Conservation (phyloP, 2,113 vertebrate species). For the Romanogobio albipinnatus region DNA sequence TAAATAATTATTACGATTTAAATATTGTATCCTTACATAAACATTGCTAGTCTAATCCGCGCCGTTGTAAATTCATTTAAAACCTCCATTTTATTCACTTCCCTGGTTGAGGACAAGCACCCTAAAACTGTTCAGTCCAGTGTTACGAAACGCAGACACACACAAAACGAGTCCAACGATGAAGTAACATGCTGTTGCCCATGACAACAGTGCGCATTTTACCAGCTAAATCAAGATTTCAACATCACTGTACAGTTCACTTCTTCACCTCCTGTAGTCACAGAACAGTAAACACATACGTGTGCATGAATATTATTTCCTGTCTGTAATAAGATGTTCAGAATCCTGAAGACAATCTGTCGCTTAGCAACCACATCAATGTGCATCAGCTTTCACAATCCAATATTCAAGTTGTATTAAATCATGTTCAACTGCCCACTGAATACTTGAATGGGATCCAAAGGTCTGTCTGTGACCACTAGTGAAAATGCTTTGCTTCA, state of each 20-base stretch:
- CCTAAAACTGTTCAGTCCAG: neutral
- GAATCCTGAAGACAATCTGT: conserved; percentile 23
- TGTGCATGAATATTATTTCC: neutral
- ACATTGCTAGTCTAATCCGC: neutral
- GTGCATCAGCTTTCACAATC: conserved; percentile 39
- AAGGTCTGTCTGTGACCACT: neutral
- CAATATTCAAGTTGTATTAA: neutral
- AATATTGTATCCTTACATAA: neutral
- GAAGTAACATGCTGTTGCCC: conserved; percentile 4
- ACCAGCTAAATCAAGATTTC: neutral
- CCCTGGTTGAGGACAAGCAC: neutral
- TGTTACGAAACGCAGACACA: neutral
- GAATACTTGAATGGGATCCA: neutral
- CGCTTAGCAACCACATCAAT: conserved; percentile 53
- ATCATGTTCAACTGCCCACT: neutral
- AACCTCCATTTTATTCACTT: neutral
- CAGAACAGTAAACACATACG: neutral
- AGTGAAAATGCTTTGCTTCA: neutral
- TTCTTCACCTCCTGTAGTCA: neutral
- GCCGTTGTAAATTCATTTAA: neutral
- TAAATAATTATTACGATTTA: neutral
- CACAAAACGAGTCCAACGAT: no score
- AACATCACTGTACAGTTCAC: neutral
- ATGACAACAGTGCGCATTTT: neutral
- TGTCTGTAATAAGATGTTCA: neutral